Conservation (phyloP, 2,888 invertebrate species). For the Cartodere bifasciata region DNA sequence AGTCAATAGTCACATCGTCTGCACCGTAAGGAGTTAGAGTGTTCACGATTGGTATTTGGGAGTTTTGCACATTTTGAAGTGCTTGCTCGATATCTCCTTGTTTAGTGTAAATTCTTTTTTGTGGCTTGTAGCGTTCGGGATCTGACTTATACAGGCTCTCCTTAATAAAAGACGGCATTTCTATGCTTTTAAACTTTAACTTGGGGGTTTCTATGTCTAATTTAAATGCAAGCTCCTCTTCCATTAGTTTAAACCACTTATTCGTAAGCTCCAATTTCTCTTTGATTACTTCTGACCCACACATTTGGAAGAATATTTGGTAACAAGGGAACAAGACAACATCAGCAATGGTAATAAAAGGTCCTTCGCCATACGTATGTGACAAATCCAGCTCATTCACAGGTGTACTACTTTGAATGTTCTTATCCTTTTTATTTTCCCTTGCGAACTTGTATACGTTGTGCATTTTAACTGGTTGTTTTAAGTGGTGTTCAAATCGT, state of each 20-base stretch:
- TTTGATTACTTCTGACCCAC: too few relatives aligned
- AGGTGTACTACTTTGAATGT: conserved; percentile 36
- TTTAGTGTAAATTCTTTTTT: conserved; percentile 59
- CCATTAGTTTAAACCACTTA: conserved; percentile 47
- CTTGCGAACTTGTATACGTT: conserved; percentile 69
- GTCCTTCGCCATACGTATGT: conserved; percentile 75
- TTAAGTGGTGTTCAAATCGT: conserved; percentile 73
- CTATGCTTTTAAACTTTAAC: conserved; percentile 7
- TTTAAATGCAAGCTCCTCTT: conserved; percentile 10
- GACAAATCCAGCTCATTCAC: conserved; percentile 41
- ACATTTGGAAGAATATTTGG: conserved; percentile 43
- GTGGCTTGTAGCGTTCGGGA: conserved; percentile 61
- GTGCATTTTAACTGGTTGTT: conserved; percentile 70
- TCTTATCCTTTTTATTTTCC: conserved; percentile 34
- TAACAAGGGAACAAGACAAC: conserved; percentile 64
- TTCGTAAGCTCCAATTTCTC: conserved; percentile 44
- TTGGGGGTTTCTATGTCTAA: conserved; percentile 1
- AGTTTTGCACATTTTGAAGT: conserved; percentile 36
- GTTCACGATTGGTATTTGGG: conserved; percentile 35
- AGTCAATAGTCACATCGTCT: conserved; percentile 42
- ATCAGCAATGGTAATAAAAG: conserved; percentile 71
- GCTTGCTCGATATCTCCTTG: conserved; percentile 61
- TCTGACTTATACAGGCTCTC: conserved; percentile 69
- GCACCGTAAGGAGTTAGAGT: conserved; percentile 30
- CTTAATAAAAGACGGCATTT: conserved; percentile 34